These are phyloP conservation scores for Drosophila hawaiiensis DNA, from an alignment of 2,888 invertebrate genomes.

Conservation along the genomic window DNA sequence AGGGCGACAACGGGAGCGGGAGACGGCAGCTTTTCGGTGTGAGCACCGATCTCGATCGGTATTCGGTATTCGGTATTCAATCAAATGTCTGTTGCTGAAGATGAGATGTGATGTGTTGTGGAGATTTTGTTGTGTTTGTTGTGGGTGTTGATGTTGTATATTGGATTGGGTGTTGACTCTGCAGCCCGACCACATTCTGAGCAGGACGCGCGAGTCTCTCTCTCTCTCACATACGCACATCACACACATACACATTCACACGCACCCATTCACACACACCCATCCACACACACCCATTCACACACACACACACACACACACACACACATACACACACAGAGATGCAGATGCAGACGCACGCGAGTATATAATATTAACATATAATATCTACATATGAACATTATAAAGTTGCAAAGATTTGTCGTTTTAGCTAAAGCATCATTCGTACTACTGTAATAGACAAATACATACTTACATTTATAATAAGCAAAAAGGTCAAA, in stretches of 20 bases:
- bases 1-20: slow-evolving; percentile 24
- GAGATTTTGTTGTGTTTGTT: slow-evolving; percentile 6
- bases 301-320: neutral
- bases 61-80: slow-evolving; percentile 1
- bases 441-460: slow-evolving; percentile 53
- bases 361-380: slow-evolving; percentile 40
- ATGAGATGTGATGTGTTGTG: slow-evolving; percentile 9
- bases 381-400: slow-evolving; percentile 44
- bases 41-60: slow-evolving; percentile 19
- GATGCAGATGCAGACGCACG: slow-evolving; percentile 14
- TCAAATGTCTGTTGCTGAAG: slow-evolving; percentile 15
- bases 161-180: slow-evolving; percentile 9
- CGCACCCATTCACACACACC: neutral
- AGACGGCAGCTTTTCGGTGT: slow-evolving; percentile 5
- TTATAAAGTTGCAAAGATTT: slow-evolving; percentile 56
- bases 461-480: slow-evolving; percentile 50
- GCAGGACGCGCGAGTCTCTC: neutral
- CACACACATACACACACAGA: slow-evolving; percentile 8
- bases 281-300: neutral
- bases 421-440: slow-evolving; percentile 58
- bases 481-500: slow-evolving; percentile 39
- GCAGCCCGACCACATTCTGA: neutral
- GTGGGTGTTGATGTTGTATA: slow-evolving; percentile 15
- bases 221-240: neutral
- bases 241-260: neutral